Evolutionary conservation across 2,797 vertebrate species (phyloP), one percentile per base, ranked within the genome.

Genomic region (Xenopus petersii): DNA sequence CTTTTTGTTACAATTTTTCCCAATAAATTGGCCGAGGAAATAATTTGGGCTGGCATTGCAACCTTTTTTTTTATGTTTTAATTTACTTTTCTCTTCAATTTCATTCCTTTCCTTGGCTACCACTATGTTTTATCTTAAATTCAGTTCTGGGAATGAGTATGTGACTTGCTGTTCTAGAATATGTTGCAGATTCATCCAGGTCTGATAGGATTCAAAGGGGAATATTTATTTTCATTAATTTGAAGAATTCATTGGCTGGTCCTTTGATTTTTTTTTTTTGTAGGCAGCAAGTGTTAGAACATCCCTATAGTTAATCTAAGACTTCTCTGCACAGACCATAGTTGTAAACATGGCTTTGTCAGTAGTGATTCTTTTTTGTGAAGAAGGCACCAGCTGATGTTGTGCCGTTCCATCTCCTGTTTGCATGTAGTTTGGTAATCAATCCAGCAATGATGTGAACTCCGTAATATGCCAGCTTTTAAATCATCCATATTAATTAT

Each of bases 221-320:
- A 83, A 90, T 96, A 94, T 95, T 95, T 95, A 95, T 95, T 95
- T 92, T 91, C 93, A 85, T 92, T 93, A 92, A 90, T 92, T 92
- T 92, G 88, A 91, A 90, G 13, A 86, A 88, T 88, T 86, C 90
- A 84, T 84, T 88, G 80, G 75, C 87, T 85, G 80, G 83, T 84
- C 87, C 83, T 87, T 80, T 87, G 84, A 81, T 83, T 82, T 87
- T 74, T 84, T 46, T 42, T 74, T 87, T 75, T 77, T 72, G 81
- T 85, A 83, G 77, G 81, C 51, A 81, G 69, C 81, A 88, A 85
- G 82, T 82, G 72, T 81, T 86, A 87, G 70, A 88, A 83, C 90
- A 84, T 87, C 83, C 87, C 84, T 80, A 74, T 84, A 85, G 85
- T 85, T 85, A 75, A 82, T 87, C 84, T 84, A 81, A 87, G 83